A percentile compares a stretch with the other conserved stretches of the same genome.
These are phyloP conservation scores for Agrilus planipennis DNA, from an alignment of 1,140 invertebrate genomes.

Conservation along the genomic window DNA sequence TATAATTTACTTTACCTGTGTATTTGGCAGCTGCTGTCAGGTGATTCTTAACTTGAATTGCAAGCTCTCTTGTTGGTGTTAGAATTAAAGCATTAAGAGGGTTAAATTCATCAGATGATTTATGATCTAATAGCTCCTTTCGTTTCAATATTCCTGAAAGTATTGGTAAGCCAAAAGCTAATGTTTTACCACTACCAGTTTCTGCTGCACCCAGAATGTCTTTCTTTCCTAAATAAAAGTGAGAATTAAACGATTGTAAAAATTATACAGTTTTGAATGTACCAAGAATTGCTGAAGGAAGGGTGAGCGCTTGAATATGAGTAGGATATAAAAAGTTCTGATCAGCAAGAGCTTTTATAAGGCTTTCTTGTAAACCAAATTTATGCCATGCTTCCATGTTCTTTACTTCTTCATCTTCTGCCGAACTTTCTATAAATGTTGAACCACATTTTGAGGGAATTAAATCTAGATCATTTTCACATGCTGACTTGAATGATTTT, in stretches of 20 bases:
- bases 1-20: constrained; percentile 41
- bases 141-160: constrained; percentile 65
- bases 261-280: constrained; percentile 15
- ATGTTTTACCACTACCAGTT: constrained; percentile 95
- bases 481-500: constrained; percentile 16
- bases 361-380: constrained; percentile 52
- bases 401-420: constrained; percentile 22
- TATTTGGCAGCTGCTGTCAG: constrained; percentile 69
- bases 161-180: constrained; percentile 93
- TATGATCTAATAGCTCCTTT: constrained; percentile 42
- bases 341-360: constrained; percentile 63
- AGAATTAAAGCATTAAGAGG: constrained; percentile 74
- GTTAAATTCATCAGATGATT: constrained; percentile 24
- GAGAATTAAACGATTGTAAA: no score
- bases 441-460: constrained; percentile 13
- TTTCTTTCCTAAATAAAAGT: constrained; percentile 41
- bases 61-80: constrained; percentile 91
- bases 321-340: constrained; percentile 73
- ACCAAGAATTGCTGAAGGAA: constrained; percentile 78
- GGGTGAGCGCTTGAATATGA: constrained; percentile 61
- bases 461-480: constrained; percentile 9
- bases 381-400: constrained; percentile 58
- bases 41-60: constrained; percentile 86
- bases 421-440: constrained; percentile 9
- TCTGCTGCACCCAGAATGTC: constrained; percentile 94